Evolutionary conservation across 1,140 invertebrate genomes (phyloP), one percentile per base, ranked within the genome.

Genomic region (Eumeta japonica): DNA sequence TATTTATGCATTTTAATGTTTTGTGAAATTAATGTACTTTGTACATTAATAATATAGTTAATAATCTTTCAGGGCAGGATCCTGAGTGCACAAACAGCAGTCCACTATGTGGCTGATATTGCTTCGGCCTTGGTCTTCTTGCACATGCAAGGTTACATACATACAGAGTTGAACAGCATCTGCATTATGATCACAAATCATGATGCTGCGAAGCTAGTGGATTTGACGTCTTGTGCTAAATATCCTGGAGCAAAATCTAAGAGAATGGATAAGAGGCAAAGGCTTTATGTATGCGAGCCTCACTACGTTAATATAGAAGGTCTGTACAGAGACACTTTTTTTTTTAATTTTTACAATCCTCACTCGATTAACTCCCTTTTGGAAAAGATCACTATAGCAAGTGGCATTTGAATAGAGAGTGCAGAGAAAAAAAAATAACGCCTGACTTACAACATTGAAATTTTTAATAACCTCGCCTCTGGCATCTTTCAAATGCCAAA

Each of bases 271-370:
- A 65, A 62, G 16, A 30, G 37, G 0, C 66, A 62, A 20, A 55
- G 62, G 1, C 16, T 53, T 17, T 73, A 62, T 34, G 48, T 58
- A 3, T 46, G 53, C 0, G 68, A 70, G 18, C 63, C 63, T 10
- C 55, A 63, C 17, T 73, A 73, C 48, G 55, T 59, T 19, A 70
- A 68, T 50, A 63, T 73, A 39, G 56, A 56, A 44, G 58, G 68
- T 70, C 24, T 42, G 60, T 52, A 41, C 28, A 32, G n/a, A n/a
- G n/a, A n/a, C n/a, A n/a, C n/a, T n/a, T n/a, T n/a, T n/a, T n/a
- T n/a, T n/a, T n/a, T n/a, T n/a, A n/a, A n/a, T n/a, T n/a, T n/a
- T n/a, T n/a, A n/a, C n/a, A n/a, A n/a, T n/a, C n/a, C n/a, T n/a
- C n/a, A n/a, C n/a, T n/a, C n/a, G n/a, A n/a, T n/a, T n/a, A n/a